Base-by-base conservation (phyloP, 2,797 vertebrate genomes). In the Myotis vivesi region DNA sequence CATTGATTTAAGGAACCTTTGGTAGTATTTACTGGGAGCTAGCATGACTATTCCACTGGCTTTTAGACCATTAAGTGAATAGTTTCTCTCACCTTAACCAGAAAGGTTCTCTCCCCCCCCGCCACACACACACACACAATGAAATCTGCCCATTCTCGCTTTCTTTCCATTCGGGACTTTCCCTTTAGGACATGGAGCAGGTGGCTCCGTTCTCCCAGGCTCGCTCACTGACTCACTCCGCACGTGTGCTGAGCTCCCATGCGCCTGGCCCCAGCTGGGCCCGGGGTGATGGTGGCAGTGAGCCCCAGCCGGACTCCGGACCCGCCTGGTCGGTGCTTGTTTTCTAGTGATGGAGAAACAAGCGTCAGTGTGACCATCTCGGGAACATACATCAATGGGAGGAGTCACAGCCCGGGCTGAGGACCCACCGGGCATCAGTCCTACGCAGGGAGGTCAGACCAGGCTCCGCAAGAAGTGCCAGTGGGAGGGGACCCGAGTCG, bases 21-120 rank as follows among this genome's bases (percentile, higher is more conserved):
- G 8, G 36, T 75, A 68, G 51, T 64, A 79, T 59, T 81, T 91
- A 83, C 66, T 19, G 64, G 20, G 20, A 62, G 41, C 46, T 44
- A 66, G 72, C 19, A 79, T 12, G 64, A 44, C 38, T 53, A 12
- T 87, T 88, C 38, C 64, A 38, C 11, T 46, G 68, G n/a, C 11
- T 87, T 93, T 95, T 92, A 87, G 36, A 57, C 38, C 30, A 83
- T 89, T 92, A 46, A 69, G 76, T 72, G 28, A 41, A 59, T 59
- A 79, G 36, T 22, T 84, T 92, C 69, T 79, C 69, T 92, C n/a
- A 49, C 55, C 55, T 64, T 76, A 76, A 72, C 36, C 75, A 71
- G 46, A 76, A 92, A 81, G 28, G 28, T 28, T 12, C 28, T 1
- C 2, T 20, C 25, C 3, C 68, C 38, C 38, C 38, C 38, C 38